These are phyloP conservation scores for Dysidea cf. avara DNA, from an alignment of 37 sponge, comb jelly and placozoan species.

Conservation along the genomic window DNA sequence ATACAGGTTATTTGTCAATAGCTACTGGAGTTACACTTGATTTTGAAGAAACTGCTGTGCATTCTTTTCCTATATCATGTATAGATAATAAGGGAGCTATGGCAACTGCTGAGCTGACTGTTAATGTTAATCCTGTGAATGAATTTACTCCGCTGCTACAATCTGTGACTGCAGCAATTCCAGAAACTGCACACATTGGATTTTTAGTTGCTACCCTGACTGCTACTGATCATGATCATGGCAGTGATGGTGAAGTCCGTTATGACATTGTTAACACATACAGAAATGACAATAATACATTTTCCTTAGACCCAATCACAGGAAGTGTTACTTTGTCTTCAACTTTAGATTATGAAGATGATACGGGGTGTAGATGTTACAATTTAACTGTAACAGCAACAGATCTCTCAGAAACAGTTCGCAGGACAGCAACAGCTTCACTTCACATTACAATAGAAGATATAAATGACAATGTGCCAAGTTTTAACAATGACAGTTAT, in stretches of 20 bases:
- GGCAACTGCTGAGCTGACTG: background rate
- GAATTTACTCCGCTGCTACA: constrained; percentile 33
- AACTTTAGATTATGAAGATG: constrained; percentile 36
- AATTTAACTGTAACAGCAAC: constrained; percentile 11
- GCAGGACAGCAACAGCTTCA: background rate
- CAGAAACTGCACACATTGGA: constrained; percentile 5
- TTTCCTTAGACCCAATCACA: background rate
- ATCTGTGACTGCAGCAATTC: background rate
- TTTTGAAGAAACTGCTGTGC: constrained; percentile 3
- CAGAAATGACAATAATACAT: constrained; percentile 4
- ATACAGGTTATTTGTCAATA: no score
- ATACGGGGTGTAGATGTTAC: constrained; percentile 12
- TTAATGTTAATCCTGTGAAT: constrained; percentile 47
- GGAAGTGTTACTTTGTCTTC: constrained; percentile 18
- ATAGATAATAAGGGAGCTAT: background rate
- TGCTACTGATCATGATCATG: constrained; percentile 33
- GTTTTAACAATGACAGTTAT: constrained; percentile 7
- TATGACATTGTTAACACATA: constrained; percentile 29
- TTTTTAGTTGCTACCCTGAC: background rate
- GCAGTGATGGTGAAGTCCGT: background rate
- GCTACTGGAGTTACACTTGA: constrained; percentile 1
- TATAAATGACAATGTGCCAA: constrained; percentile 64
- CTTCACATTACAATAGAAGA: constrained; percentile 44
- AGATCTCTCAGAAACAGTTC: constrained; percentile 7
- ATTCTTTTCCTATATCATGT: constrained; percentile 1